Evolutionary conservation across 2,888 invertebrate species (phyloP).

Genomic region (Mesoligia furuncula): DNA sequence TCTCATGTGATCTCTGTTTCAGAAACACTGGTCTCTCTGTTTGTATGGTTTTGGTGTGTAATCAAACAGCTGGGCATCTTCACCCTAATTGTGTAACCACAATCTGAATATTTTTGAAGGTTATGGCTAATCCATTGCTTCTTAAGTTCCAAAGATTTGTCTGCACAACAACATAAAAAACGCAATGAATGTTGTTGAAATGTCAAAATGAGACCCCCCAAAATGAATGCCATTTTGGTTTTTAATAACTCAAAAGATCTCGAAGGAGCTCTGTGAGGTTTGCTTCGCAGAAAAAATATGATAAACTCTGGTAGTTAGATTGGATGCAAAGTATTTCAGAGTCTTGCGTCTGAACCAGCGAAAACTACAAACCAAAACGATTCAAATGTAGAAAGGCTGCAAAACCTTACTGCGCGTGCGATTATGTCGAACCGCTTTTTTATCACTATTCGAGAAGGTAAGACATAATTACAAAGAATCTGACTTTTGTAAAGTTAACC

Average conservation of each 20-base stretch:
- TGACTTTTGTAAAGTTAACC: neutral
- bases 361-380: conserved; percentile 17
- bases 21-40: neutral
- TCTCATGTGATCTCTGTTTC: conserved; percentile 3
- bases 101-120: too few species aligned
- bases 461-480: neutral
- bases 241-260: neutral
- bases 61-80: neutral
- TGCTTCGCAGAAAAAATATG: neutral
- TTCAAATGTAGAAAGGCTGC: neutral
- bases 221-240: neutral
- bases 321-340: neutral
- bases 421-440: neutral
- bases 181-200: too few species aligned
- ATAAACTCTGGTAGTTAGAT: neutral
- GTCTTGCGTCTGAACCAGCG: neutral
- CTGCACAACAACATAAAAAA: too few species aligned
- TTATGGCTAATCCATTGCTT: neutral
- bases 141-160: too few species aligned
- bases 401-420: neutral
- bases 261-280: neutral
- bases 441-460: neutral
- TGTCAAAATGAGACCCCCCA: too few species aligned
- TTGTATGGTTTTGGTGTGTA: neutral
- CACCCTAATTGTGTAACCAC: neutral